Evolutionary conservation across 53 echinoderm and acorn worm species (phyloP).

Genomic region (Arbacia lixula): DNA sequence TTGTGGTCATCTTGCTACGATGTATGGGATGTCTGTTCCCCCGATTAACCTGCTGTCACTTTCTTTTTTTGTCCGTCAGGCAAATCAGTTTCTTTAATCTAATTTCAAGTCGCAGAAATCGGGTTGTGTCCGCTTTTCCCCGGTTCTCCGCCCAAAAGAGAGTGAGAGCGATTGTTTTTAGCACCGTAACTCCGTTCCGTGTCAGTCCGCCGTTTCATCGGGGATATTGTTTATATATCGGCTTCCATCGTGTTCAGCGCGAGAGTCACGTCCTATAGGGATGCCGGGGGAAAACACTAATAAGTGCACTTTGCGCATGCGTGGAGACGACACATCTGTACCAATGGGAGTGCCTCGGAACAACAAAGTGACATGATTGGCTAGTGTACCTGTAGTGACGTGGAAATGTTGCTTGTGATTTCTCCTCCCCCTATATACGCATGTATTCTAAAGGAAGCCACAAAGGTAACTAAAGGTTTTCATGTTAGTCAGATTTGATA

Average conservation of each 20-base stretch:
- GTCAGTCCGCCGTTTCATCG: conserved; percentile 17
- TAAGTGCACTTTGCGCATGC: too few species aligned
- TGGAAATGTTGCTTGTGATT: too few species aligned
- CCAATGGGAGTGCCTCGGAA: too few species aligned
- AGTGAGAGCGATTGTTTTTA: conserved; percentile 23
- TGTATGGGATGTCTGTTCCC: conserved; percentile 21
- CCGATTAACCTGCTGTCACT: conserved; percentile 33
- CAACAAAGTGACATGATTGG: too few species aligned
- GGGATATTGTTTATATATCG: conserved; percentile 22
- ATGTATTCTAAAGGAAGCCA: too few species aligned
- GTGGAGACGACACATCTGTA: too few species aligned
- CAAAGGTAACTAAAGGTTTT: too few species aligned
- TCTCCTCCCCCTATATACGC: too few species aligned
- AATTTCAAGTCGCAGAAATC: conserved; percentile 34
- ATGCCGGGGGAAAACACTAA: too few species aligned
- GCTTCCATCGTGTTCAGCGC: conserved; percentile 12
- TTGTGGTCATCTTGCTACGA: conserved; percentile 8
- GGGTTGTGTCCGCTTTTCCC: conserved; percentile 21
- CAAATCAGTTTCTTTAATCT: conserved; percentile 3
- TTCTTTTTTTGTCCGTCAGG: conserved; percentile 46
- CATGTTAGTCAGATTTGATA: too few species aligned
- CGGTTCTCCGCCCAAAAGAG: conserved; percentile 30
- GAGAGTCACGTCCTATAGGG: too few species aligned
- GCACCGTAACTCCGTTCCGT: conserved; percentile 32
- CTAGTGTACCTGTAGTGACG: too few species aligned